Evolutionary conservation across 2,888 invertebrate genomes (phyloP).

Genomic region (Drosophila incognita): DNA sequence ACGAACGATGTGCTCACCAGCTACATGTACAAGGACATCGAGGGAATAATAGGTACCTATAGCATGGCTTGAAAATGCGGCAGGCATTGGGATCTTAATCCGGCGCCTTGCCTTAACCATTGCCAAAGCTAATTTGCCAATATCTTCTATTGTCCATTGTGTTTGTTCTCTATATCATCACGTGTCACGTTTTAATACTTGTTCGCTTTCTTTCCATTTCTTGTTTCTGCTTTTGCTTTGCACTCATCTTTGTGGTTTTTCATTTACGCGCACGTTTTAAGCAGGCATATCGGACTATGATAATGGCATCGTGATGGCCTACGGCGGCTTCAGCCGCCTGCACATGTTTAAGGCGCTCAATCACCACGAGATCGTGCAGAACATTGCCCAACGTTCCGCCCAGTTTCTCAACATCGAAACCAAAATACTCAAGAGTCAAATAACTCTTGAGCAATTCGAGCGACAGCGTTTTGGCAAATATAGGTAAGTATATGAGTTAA

Average conservation of each 20-base stretch:
- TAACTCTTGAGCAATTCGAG: slow-evolving; percentile 94
- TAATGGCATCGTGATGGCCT: slow-evolving; percentile 96
- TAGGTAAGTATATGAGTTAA: slow-evolving; percentile 87
- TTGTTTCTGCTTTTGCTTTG: slow-evolving; percentile 29
- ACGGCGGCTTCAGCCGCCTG: slow-evolving; percentile 95
- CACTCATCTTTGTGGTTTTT: slow-evolving; percentile 65
- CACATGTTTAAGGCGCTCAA: slow-evolving; percentile 95
- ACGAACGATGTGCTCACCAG: slow-evolving; percentile 92
- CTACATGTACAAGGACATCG: slow-evolving; percentile 94
- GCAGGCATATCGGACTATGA: slow-evolving; percentile 93
- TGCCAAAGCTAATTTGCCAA: slow-evolving; percentile 15
- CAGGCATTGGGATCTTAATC: slow-evolving; percentile 6
- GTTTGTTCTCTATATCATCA: slow-evolving; percentile 19
- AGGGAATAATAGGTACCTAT: slow-evolving; percentile 88
- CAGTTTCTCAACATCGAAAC: slow-evolving; percentile 93
- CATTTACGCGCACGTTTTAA: slow-evolving; percentile 81
- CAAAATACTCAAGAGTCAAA: slow-evolving; percentile 92
- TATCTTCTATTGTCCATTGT: neutral
- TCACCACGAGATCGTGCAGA: slow-evolving; percentile 94
- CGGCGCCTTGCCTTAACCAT: slow-evolving; percentile 12
- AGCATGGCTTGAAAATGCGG: slow-evolving; percentile 45
- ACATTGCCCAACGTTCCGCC: slow-evolving; percentile 93
- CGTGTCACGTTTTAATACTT: slow-evolving; percentile 56
- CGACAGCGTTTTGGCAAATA: slow-evolving; percentile 96
- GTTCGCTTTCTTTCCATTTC: slow-evolving; percentile 50